Conservation (phyloP, 2,113 vertebrate species). For the Mesocricetus auratus region DNA sequence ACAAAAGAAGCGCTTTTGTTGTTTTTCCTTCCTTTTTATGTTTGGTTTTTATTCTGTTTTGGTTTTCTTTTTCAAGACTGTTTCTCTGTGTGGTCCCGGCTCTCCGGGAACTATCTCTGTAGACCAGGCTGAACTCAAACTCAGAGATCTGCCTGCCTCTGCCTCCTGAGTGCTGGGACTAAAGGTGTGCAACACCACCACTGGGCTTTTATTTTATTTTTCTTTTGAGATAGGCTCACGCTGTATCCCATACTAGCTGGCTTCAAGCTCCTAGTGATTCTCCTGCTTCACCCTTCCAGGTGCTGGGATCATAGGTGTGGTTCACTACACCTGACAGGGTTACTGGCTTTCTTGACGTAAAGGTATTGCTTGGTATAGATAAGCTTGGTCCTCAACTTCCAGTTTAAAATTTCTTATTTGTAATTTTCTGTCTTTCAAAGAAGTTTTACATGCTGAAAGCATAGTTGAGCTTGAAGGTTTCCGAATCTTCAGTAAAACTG, state of each 20-base stretch:
- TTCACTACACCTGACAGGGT: neutral
- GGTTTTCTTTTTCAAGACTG: neutral
- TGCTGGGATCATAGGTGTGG: neutral
- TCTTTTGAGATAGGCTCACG: neutral
- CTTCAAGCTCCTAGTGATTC: neutral
- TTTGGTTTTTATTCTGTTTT: neutral
- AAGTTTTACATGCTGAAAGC: slow-evolving; percentile 48
- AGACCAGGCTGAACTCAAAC: neutral
- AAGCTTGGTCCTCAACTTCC: slow-evolving; percentile 5
- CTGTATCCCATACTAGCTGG: neutral
- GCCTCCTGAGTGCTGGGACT: neutral
- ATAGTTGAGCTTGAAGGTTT: slow-evolving; percentile 23
- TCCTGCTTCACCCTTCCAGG: neutral
- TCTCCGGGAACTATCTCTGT: neutral
- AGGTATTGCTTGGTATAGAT: slow-evolving; percentile 28
- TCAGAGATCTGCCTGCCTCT: neutral
- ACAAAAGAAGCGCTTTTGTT: neutral
- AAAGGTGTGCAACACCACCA: neutral
- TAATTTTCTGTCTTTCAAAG: neutral
- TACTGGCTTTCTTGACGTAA: slow-evolving; percentile 10
- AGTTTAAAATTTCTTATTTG: slow-evolving; percentile 12
- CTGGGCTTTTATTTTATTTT: neutral
- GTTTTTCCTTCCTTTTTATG: neutral
- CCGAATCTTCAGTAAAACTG: neutral
- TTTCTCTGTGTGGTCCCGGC: neutral